These are phyloP conservation scores for Cuniculus paca DNA, from an alignment of 2,797 vertebrate genomes.

Conservation along the genomic window DNA sequence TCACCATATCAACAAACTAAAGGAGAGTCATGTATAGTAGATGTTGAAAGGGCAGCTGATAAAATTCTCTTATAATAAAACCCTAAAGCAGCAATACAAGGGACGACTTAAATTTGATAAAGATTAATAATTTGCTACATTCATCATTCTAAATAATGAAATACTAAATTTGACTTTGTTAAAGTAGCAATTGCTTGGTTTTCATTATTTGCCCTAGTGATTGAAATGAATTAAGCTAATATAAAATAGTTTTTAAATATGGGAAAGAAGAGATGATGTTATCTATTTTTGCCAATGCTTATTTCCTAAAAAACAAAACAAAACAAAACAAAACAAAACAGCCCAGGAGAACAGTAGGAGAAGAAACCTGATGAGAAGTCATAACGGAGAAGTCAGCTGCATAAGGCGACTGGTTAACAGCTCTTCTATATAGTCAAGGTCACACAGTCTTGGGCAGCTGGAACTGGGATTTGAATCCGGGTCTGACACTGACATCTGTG, in stretches of 20 bases:
- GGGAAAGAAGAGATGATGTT: slow-evolving; percentile 21
- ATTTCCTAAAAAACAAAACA: background rate
- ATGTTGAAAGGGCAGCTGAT: background rate
- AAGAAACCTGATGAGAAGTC: background rate
- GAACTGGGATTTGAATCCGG: background rate
- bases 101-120: slow-evolving; percentile 35
- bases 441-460: background rate
- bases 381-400: no score
- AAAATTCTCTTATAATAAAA: slow-evolving; percentile 49
- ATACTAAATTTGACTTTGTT: background rate
- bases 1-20: background rate
- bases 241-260: slow-evolving; percentile 42
- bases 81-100: slow-evolving; percentile 28
- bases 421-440: background rate
- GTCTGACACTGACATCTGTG: background rate
- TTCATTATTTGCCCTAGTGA: background rate
- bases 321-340: background rate
- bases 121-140: slow-evolving; percentile 18
- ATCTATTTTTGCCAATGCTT: background rate
- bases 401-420: no score
- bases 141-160: slow-evolving; percentile 35
- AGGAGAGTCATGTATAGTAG: background rate
- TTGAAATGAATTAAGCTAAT: slow-evolving; percentile 8
- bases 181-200: background rate
- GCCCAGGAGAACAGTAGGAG: background rate